These are phyloP conservation scores for Epinephelus moara DNA, from an alignment of 2,113 vertebrate species.

Conservation along the genomic window DNA sequence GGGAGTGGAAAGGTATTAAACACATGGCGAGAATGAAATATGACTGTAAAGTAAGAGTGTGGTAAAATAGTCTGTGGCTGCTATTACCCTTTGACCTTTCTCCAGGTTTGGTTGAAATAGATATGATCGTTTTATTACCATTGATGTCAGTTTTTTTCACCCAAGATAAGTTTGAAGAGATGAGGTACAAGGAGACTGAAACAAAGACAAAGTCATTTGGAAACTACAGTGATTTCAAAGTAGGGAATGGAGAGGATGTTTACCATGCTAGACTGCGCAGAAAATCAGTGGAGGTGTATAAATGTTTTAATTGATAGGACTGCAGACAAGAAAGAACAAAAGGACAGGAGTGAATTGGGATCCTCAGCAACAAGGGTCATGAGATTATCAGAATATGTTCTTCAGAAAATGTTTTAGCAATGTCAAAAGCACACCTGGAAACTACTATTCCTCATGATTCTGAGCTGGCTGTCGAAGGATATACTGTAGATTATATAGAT, in stretches of 20 bases:
- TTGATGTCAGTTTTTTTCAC: conserved; percentile 29
- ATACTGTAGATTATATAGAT: background rate
- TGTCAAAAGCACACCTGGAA: background rate
- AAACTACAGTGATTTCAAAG: background rate
- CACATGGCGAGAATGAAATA: conserved; percentile 58
- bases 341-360: no score
- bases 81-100: conserved; percentile 39
- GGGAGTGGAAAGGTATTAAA: conserved; percentile 64
- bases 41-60: conserved; percentile 36
- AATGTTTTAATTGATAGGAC: no score
- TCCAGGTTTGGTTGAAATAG: conserved; percentile 37
- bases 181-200: background rate
- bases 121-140: conserved; percentile 39
- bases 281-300: no score
- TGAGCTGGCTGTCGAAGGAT: background rate
- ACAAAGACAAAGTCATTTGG: background rate
- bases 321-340: no score
- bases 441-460: background rate
- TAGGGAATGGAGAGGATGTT: background rate
- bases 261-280: no score
- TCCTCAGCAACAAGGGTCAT: background rate
- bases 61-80: conserved; percentile 39
- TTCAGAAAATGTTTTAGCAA: no score
- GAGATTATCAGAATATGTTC: background rate
- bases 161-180: background rate